A percentile compares a stretch with the other conserved stretches of the same genome.
Conservation (phyloP, 2,888 invertebrate genomes). For the Dryobotodes eremita region DNA sequence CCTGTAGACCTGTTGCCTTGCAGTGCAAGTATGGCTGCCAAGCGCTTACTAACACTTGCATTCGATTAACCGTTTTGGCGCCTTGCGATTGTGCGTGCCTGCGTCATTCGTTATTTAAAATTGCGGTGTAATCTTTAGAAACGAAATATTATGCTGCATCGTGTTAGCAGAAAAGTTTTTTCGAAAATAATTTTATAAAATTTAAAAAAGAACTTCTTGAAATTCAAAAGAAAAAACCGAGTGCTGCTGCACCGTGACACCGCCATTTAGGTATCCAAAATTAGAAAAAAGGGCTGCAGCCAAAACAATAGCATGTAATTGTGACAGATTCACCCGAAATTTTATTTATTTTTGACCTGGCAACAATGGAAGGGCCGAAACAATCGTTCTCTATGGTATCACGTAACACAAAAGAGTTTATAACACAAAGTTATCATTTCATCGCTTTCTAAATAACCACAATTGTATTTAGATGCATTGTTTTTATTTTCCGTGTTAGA, state of each 20-base stretch:
- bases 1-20: slow-evolving; percentile 55
- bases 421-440: slow-evolving; percentile 52
- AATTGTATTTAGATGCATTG: slow-evolving; percentile 56
- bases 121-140: background rate
- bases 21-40: slow-evolving; percentile 20
- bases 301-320: slow-evolving; percentile 24
- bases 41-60: slow-evolving; percentile 42
- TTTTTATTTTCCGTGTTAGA: slow-evolving; percentile 34
- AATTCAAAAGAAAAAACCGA: background rate
- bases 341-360: slow-evolving; percentile 36
- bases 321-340: slow-evolving; percentile 39
- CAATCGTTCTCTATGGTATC: slow-evolving; percentile 58
- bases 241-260: background rate
- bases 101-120: slow-evolving; percentile 28
- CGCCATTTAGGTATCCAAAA: background rate
- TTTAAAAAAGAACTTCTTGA: background rate
- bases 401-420: slow-evolving; percentile 56
- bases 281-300: slow-evolving; percentile 5
- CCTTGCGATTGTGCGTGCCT: slow-evolving; percentile 19
- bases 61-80: slow-evolving; percentile 50
- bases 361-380: slow-evolving; percentile 59
- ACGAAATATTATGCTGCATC: background rate
- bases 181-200: background rate
- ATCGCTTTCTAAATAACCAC: slow-evolving; percentile 64
- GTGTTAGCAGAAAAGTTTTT: background rate